Evolutionary conservation across 2,113 vertebrate species (phyloP).

Genomic region (Antechinus stuartii): DNA sequence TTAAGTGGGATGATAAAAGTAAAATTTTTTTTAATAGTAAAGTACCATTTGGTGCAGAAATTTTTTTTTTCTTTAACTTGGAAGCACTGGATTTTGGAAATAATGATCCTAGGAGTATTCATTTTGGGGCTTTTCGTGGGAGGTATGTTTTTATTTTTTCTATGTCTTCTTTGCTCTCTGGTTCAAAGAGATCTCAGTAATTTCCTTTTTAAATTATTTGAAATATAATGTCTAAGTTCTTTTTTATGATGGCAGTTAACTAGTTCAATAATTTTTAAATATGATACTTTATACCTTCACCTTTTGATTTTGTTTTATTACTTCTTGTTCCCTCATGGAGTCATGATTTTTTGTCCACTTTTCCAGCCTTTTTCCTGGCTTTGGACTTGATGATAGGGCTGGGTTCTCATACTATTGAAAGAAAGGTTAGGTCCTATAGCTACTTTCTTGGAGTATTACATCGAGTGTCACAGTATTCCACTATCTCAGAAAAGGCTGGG

Average conservation of each 20-base stretch:
- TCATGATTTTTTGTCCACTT: neutral
- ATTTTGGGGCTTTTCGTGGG: neutral
- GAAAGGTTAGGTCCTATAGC: no score
- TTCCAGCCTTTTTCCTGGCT: neutral
- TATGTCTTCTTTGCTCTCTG: neutral
- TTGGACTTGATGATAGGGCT: neutral
- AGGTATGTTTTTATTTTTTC: neutral
- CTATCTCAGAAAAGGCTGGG: no score
- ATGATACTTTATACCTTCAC: neutral
- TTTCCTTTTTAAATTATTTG: neutral
- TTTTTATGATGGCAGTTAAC: neutral
- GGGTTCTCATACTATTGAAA: no score
- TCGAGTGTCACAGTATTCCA: no score
- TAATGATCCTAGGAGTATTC: neutral
- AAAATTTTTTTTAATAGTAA: neutral
- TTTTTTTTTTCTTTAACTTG: neutral
- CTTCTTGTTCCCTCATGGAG: neutral
- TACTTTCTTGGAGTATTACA: no score
- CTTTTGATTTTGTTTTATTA: neutral
- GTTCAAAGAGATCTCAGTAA: no score
- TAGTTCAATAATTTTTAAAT: neutral
- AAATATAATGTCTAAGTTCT: neutral
- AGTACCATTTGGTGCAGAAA: neutral
- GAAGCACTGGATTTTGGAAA: neutral
- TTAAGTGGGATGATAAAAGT: neutral